Conservation (phyloP, 23 tunicate species). For the Oikopleura albicans region DNA sequence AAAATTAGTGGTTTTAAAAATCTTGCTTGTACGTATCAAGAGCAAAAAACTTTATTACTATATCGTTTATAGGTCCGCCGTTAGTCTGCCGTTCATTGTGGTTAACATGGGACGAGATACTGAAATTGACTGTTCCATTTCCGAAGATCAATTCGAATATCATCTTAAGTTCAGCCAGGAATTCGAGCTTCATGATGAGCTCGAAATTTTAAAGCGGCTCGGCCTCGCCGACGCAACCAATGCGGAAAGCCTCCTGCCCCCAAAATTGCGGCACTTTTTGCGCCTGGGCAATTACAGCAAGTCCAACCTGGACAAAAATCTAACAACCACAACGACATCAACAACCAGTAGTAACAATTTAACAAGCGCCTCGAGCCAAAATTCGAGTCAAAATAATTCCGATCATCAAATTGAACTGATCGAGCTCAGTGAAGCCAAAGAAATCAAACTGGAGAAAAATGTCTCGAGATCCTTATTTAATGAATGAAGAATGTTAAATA, state of each 20-base stretch:
- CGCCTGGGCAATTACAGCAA: neutral
- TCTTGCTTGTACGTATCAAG: too few species aligned
- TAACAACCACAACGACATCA: neutral
- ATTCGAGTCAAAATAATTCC: conserved; percentile 2
- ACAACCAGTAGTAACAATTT: neutral
- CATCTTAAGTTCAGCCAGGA: conserved; percentile 81
- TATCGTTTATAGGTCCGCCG: conserved; percentile 65
- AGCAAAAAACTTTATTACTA: too few species aligned
- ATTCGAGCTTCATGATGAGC: conserved; percentile 96
- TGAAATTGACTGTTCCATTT: conserved; percentile 87
- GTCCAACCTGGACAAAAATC: neutral
- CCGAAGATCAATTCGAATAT: conserved; percentile 93
- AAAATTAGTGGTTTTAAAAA: neutral
- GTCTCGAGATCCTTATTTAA: neutral
- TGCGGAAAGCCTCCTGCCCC: neutral
- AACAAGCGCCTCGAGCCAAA: neutral
- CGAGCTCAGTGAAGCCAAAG: neutral
- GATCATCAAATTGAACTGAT: neutral
- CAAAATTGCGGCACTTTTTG: neutral
- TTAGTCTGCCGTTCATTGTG: conserved; percentile 85
- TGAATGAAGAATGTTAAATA: too few species aligned
- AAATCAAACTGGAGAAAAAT: neutral
- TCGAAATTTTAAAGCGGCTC: conserved; percentile 45
- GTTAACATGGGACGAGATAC: conserved; percentile 95
- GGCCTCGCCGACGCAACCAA: neutral